Conservation (phyloP, 2,888 invertebrate species). For the Cantharis nigra region DNA sequence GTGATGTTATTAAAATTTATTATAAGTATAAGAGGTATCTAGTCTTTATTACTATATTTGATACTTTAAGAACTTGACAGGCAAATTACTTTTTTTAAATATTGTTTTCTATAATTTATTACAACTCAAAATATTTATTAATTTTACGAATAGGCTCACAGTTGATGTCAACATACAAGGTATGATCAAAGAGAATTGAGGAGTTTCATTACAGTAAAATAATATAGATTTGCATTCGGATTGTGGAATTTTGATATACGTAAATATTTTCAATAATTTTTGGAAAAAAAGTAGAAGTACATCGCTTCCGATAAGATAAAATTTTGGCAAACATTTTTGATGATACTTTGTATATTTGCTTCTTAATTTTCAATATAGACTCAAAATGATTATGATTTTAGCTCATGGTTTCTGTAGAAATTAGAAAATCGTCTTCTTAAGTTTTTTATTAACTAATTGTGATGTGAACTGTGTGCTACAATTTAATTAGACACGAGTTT, state of each 20-base stretch:
- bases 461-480: conserved; percentile 2
- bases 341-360: not conserved
- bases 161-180: conserved; percentile 5
- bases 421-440: not conserved
- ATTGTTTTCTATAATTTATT: conserved; percentile 7
- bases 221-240: not conserved
- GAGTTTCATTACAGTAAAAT: not conserved
- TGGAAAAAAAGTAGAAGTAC: not conserved
- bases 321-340: not conserved
- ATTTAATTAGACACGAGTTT: conserved; percentile 13
- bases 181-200: not conserved
- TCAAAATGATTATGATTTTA: not conserved
- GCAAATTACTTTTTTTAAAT: not conserved
- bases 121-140: not conserved
- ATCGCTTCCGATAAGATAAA: not conserved
- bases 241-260: not conserved
- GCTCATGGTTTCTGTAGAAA: not conserved
- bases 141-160: conserved; percentile 10
- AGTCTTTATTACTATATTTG: conserved; percentile 24
- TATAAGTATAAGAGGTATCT: conserved; percentile 22
- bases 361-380: not conserved
- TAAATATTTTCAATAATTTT: no score
- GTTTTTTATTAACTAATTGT: not conserved
- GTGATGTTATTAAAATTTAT: conserved; percentile 25
- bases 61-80: conserved; percentile 12